Evolutionary conservation across 2,888 invertebrate genomes (phyloP).

Genomic region (Trissoscelio sp.): DNA sequence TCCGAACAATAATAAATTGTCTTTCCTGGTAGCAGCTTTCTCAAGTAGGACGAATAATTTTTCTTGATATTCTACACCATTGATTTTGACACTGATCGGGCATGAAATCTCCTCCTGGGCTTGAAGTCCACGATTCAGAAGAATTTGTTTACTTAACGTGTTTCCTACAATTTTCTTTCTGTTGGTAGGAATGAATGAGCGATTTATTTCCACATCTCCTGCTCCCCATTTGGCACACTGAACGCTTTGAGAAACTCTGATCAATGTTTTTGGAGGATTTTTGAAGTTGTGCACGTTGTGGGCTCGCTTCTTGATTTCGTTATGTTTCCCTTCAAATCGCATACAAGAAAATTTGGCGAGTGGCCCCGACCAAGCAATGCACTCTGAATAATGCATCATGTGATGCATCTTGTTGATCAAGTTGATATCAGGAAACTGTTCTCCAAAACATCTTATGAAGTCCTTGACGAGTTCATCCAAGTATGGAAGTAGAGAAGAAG

Average conservation of each 20-base stretch:
- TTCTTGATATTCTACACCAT: conserved; percentile 58
- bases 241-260: conserved; percentile 48
- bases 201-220: conserved; percentile 44
- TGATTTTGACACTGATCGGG: conserved; percentile 36
- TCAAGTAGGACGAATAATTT: conserved; percentile 56
- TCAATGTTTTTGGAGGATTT: conserved; percentile 60
- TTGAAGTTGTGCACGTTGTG: conserved; percentile 61
- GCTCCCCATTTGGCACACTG: conserved; percentile 65
- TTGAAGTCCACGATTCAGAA: conserved; percentile 31
- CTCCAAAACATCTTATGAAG: conserved; percentile 51
- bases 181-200: not conserved
- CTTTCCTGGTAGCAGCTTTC: conserved; percentile 36
- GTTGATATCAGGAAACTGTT: conserved; percentile 62
- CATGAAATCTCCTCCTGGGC: conserved; percentile 40
- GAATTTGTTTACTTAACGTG: conserved; percentile 30
- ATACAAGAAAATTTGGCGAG: conserved; percentile 51
- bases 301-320: conserved; percentile 55
- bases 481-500: conserved; percentile 45
- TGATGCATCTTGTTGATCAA: conserved; percentile 68
- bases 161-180: conserved; percentile 48
- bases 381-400: conserved; percentile 56
- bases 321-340: conserved; percentile 55
- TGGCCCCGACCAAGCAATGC: conserved; percentile 65
- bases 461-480: conserved; percentile 58
- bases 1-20: conserved; percentile 61